Base-by-base conservation (phyloP, 2,888 invertebrate genomes). In the Agriopis marginaria region DNA sequence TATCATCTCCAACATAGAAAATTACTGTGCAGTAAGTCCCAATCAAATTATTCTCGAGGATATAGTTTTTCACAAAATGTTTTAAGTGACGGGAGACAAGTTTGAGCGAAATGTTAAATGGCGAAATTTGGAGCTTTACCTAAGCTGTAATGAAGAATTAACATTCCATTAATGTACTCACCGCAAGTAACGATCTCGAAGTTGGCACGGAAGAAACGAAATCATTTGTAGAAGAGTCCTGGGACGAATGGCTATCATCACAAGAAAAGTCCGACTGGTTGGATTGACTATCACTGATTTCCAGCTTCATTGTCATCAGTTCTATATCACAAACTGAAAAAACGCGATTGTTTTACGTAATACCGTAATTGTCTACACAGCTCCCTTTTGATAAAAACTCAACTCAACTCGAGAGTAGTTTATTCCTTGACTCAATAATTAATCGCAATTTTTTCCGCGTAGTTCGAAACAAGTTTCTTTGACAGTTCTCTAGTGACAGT, bases 251-350 rank as follows among this genome's bases (percentile, higher is more conserved):
- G 81, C 95, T 95, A 83, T 95, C 95, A 85, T 95, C 95, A 85
- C 95, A 95, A 74, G 95, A 95, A 77, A 91, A 94, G 88, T 95
- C 95, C 69, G 95, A 95, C 83, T 95, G 95, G 86, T 95, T 95
- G 76, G 95, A 95, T 77, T 95, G 92, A 77, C 91, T 94, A 85
- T 95, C 95, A 88, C 95, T 95, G 70, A 95, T 92, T 83, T 95
- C 95, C 77, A 95, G 90, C 94, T 95, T 95, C 95, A 95, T 95
- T 84, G 90, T 92, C 92, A 92, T 92, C 69, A 85, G 88, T 88
- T 82, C 85, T 77, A 72, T 73, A 77, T 77, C 79, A 86, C 82
- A 74, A 53, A 39, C 69, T 74, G 74, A 87, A 87, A 89, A 86
- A 86, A 83, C 86, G 86, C 86, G 88, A 84, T 84, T 82, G 77